Evolutionary conservation across 2,797 vertebrate species (phyloP).

Genomic region (Scleropages formosus): DNA sequence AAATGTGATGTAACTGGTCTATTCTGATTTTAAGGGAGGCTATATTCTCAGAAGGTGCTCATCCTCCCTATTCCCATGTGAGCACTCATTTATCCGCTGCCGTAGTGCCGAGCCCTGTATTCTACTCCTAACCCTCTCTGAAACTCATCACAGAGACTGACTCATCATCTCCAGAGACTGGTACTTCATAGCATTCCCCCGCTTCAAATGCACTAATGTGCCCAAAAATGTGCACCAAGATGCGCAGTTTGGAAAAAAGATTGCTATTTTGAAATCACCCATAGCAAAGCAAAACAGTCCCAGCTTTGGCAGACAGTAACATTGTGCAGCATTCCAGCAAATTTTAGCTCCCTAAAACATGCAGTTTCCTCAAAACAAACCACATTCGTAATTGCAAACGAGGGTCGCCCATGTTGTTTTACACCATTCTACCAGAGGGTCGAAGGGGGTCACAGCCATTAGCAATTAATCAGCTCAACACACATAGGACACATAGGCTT

Average conservation of each 20-base stretch:
- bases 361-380: neutral
- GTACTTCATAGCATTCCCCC: too few species aligned
- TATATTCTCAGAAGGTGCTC: neutral
- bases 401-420: neutral
- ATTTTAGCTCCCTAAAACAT: conserved; percentile 11
- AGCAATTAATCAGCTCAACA: neutral
- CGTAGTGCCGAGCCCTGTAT: neutral
- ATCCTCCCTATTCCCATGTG: neutral
- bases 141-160: too few species aligned
- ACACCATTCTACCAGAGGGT: neutral
- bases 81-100: conserved; percentile 4
- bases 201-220: too few species aligned
- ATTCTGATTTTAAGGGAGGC: too few species aligned
- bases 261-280: neutral
- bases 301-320: neutral
- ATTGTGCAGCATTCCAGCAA: neutral
- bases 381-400: conserved; percentile 2
- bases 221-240: too few species aligned
- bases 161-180: too few species aligned
- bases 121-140: neutral
- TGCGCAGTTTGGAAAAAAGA: too few species aligned
- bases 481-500: too few species aligned
- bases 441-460: neutral
- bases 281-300: too few species aligned
- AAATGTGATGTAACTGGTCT: too few species aligned